Evolutionary conservation across 2,113 vertebrate genomes (phyloP).

Genomic region (Collichthys lucidus): DNA sequence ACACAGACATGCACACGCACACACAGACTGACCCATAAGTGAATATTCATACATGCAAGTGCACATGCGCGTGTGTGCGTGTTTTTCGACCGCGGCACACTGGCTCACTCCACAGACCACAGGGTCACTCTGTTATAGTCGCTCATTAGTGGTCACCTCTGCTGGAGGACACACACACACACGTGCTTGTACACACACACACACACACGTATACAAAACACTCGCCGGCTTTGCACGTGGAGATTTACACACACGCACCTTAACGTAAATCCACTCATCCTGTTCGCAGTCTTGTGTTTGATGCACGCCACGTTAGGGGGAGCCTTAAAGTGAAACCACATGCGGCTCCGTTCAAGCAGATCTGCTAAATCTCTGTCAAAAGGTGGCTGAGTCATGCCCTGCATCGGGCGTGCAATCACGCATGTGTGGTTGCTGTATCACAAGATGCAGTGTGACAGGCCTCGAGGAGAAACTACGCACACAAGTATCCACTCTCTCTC

Average conservation of each 20-base stretch:
- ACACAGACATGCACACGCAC: conserved; percentile 24
- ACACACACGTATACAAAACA: conserved; percentile 15
- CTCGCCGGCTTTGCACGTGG: conserved; percentile 9
- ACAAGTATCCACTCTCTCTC: conserved; percentile 19
- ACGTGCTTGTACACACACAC: background rate
- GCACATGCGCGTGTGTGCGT: background rate
- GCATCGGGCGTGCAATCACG: conserved; percentile 25
- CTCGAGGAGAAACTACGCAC: conserved; percentile 23
- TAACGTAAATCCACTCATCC: conserved; percentile 59
- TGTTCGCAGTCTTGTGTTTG: conserved; percentile 55
- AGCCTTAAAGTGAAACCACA: conserved; percentile 64
- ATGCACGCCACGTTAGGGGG: conserved; percentile 39
- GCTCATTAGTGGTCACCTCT: conserved; percentile 74
- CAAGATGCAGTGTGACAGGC: conserved; percentile 62
- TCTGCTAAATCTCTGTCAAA: conserved; percentile 66
- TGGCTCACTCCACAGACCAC: conserved; percentile 62
- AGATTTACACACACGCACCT: conserved; percentile 56
- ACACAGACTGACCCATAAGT: conserved; percentile 55
- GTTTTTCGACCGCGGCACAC: conserved; percentile 56
- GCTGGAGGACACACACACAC: conserved; percentile 42
- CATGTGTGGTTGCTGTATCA: conserved; percentile 64
- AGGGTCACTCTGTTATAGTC: conserved; percentile 70
- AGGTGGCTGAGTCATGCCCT: conserved; percentile 63
- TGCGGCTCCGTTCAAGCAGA: conserved; percentile 52
- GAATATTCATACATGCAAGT: conserved; percentile 51